A percentile compares a stretch with the other conserved stretches of the same genome.
Conservation (phyloP, 2,113 vertebrate species). For the Oceanodroma tethys region DNA sequence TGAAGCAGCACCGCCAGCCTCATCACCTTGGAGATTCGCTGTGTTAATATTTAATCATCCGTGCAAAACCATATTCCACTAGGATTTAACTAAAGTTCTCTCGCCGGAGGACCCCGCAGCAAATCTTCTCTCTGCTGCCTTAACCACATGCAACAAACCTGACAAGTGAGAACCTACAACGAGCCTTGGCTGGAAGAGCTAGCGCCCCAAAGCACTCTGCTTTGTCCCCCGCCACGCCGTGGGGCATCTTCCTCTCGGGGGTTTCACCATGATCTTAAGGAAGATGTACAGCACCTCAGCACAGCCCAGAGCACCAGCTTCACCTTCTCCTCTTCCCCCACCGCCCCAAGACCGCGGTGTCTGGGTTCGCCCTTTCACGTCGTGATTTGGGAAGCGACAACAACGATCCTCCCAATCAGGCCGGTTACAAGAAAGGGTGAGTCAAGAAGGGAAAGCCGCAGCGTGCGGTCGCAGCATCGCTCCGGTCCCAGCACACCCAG, state of each 20-base stretch:
- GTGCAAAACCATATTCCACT: accelerated
- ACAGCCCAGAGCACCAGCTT: background rate
- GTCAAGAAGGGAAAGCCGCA: background rate
- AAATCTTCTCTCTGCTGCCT: background rate
- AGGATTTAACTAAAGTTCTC: background rate
- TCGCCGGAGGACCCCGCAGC: background rate
- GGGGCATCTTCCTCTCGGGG: background rate
- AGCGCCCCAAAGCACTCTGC: accelerated
- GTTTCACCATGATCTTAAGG: background rate
- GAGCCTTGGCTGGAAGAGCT: background rate
- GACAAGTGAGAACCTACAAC: accelerated
- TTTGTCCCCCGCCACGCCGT: accelerated
- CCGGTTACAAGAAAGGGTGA: background rate
- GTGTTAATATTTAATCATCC: background rate
- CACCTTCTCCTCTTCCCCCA: background rate
- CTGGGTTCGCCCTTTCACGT: accelerated
- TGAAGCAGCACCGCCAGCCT: background rate
- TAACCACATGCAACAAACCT: accelerated
- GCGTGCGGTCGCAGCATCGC: background rate
- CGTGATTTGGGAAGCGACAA: accelerated
- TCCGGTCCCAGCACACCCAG: background rate
- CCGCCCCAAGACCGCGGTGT: accelerated
- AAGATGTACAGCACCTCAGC: background rate
- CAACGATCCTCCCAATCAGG: accelerated
- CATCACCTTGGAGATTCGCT: background rate